Percentiles rank a stretch among this genome's conserved stretches.
phyloP scores from a whole-genome alignment of 35 echinoderm and acorn worm genomes.

The Patiria miniata region DNA sequence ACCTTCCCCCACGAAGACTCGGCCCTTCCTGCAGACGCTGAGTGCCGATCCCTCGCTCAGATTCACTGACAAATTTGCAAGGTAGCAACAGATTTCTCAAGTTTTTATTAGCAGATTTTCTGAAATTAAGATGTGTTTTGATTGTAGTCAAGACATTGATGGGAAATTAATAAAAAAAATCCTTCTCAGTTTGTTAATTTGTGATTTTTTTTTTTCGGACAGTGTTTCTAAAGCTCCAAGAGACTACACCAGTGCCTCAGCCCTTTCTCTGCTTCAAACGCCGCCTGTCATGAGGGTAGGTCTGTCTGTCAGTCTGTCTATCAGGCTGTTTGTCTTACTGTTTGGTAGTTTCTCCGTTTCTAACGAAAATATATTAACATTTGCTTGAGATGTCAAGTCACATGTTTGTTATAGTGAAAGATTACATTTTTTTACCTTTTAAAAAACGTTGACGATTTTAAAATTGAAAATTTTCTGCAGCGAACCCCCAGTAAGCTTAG shows the following conservation, averaged over 20 bases:
- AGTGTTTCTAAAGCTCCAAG: conserved; percentile 42
- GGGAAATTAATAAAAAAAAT: too few species aligned
- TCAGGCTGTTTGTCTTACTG: not conserved
- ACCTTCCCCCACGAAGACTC: not conserved
- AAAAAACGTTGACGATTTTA: too few species aligned
- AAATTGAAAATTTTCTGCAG: too few species aligned
- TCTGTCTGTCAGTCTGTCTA: not conserved
- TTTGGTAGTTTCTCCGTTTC: not conserved
- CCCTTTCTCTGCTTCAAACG: conserved; percentile 85
- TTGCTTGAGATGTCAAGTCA: too few species aligned
- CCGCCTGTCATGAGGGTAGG: conserved; percentile 75
- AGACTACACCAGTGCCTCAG: conserved; percentile 79
- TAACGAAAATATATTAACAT: too few species aligned
- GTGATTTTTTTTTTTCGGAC: not conserved
- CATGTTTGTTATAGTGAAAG: too few species aligned
- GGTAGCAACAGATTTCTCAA: not conserved
- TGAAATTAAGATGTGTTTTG: too few species aligned
- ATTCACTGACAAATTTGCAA: not conserved
- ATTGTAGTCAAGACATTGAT: too few species aligned
- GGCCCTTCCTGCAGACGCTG: not conserved
- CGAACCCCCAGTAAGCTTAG: not conserved
- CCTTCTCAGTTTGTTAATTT: not conserved
- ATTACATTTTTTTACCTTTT: too few species aligned
- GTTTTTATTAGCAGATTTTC: too few species aligned
- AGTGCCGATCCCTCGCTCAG: not conserved